Percentiles rank a stretch among this genome's conserved stretches.
Conservation (phyloP, 1,140 invertebrate genomes). For the Pachypeltis micranthus region DNA sequence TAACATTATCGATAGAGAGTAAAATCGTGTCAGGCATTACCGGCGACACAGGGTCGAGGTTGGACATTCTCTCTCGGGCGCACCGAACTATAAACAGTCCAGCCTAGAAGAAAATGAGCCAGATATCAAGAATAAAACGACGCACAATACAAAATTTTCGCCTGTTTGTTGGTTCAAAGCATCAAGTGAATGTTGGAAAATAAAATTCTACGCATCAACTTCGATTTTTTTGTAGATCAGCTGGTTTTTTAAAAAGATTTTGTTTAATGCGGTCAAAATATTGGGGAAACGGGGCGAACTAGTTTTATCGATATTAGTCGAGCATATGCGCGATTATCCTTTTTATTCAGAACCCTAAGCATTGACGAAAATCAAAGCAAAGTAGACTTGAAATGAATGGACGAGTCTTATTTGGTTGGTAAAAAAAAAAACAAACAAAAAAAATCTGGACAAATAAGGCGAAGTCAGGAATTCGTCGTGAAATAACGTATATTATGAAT, state of each 20-base stretch:
- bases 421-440: not conserved
- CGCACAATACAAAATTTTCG: not conserved
- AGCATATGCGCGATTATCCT: no score
- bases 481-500: conserved; percentile 10
- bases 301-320: no score
- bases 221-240: no score
- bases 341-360: no score
- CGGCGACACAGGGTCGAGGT: conserved; percentile 16
- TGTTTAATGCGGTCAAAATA: no score
- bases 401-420: conserved; percentile 14
- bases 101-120: conserved; percentile 19
- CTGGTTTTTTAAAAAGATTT: no score
- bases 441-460: conserved; percentile 12
- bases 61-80: conserved; percentile 17
- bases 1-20: not conserved
- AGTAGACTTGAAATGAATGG: no score
- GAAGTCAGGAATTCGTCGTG: conserved; percentile 2
- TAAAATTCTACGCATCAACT: no score
- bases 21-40: conserved; percentile 11
- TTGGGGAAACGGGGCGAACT: no score
- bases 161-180: not conserved
- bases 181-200: not conserved
- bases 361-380: no score
- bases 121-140: conserved; percentile 3
- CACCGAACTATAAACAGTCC: conserved; percentile 22